Conservation (phyloP, 2,113 vertebrate genomes). For the Gobio gobio region DNA sequence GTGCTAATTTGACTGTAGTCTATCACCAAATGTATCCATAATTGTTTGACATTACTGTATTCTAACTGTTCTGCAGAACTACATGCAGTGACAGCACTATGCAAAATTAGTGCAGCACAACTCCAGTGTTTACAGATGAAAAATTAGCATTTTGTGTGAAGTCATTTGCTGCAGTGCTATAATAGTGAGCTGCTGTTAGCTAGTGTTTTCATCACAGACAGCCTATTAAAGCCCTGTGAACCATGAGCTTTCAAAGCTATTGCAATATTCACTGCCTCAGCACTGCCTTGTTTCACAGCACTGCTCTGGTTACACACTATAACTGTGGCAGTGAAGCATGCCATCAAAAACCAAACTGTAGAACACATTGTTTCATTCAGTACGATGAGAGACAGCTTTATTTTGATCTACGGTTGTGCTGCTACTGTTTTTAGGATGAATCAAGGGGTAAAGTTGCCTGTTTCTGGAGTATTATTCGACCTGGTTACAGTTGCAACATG, state of each 20-base stretch:
- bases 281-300: background rate
- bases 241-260: constrained; percentile 45
- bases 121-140: constrained; percentile 12
- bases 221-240: constrained; percentile 45
- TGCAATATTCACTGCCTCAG: constrained; percentile 39
- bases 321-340: background rate
- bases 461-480: background rate
- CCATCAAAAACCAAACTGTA: constrained; percentile 14
- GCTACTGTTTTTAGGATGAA: constrained; percentile 1
- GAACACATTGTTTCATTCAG: constrained; percentile 12
- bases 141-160: constrained; percentile 18
- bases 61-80: background rate
- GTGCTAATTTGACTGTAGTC: background rate
- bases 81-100: background rate
- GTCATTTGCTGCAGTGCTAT: constrained; percentile 13
- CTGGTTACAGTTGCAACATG: constrained; percentile 8
- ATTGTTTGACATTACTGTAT: constrained; percentile 5
- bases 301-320: constrained; percentile 22
- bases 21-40: background rate
- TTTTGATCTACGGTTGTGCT: background rate
- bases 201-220: constrained; percentile 48
- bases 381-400: background rate
- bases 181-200: constrained; percentile 15
- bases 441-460: background rate
- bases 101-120: background rate